phyloP scores from a whole-genome alignment of 2,888 invertebrate genomes.

The Ichneumon xanthorius region DNA sequence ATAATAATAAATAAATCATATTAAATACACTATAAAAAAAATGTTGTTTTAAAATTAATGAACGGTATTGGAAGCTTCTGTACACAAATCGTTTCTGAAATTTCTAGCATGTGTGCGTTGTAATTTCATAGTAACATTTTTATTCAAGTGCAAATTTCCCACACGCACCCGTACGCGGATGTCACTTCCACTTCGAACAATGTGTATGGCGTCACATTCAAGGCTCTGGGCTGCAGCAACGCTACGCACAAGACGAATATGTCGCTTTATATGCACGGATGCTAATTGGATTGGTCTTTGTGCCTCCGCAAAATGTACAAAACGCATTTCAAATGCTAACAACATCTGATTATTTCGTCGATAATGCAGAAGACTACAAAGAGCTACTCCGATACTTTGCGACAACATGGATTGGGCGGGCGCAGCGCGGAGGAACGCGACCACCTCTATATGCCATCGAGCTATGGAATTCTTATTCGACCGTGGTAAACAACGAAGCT shows the following conservation, averaged over 20 bases:
- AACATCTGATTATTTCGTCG: not conserved
- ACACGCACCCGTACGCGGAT: not conserved
- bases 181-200: slow-evolving; percentile 26
- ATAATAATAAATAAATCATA: too few relatives aligned
- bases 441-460: not conserved
- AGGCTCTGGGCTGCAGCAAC: not conserved
- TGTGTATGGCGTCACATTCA: slow-evolving; percentile 13
- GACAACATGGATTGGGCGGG: slow-evolving; percentile 9
- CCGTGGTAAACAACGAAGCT: slow-evolving; percentile 4
- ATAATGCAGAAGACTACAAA: not conserved
- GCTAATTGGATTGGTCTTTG: slow-evolving; percentile 20
- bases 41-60: too few relatives aligned
- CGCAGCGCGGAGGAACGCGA: not conserved
- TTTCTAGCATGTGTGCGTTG: too few relatives aligned
- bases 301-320: not conserved
- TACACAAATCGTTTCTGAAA: too few relatives aligned
- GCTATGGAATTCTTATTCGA: slow-evolving; percentile 11
- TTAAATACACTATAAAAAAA: too few relatives aligned
- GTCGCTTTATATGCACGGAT: slow-evolving; percentile 14
- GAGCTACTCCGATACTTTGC: slow-evolving; percentile 5
- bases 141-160: not conserved
- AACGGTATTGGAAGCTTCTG: too few relatives aligned
- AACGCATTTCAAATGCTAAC: not conserved
- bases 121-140: too few relatives aligned
- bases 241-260: not conserved